Conservation (phyloP, 2,113 vertebrate species). For the Eurypyga helias region DNA sequence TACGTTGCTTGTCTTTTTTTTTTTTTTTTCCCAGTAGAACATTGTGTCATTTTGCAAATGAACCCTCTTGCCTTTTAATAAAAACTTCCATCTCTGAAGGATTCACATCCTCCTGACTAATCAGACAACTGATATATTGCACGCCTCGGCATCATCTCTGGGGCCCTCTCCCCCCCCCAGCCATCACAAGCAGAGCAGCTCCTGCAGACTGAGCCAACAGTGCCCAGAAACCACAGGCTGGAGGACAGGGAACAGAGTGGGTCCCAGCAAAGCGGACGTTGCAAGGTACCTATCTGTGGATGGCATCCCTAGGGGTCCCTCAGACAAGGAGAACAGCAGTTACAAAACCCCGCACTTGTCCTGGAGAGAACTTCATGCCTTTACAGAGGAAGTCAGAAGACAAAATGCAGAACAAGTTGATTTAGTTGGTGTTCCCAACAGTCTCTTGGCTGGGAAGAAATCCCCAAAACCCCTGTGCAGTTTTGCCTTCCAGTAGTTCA, state of each 20-base stretch:
- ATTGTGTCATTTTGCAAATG: neutral
- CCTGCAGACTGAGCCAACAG: neutral
- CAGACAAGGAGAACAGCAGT: accelerated
- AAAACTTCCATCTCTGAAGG: neutral
- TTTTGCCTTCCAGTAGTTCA: neutral
- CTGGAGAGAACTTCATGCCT: neutral
- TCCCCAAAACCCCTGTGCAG: neutral
- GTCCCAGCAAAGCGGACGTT: neutral
- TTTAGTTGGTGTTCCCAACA: neutral
- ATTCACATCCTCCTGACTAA: neutral
- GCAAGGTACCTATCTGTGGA: neutral
- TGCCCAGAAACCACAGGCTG: neutral
- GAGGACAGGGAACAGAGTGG: neutral
- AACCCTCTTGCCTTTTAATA: neutral
- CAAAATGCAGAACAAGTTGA: neutral
- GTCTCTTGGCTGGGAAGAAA: neutral
- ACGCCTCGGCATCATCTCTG: accelerated
- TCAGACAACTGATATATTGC: neutral
- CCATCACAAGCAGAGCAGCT: neutral
- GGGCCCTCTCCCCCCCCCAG: neutral
- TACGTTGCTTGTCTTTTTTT: accelerated
- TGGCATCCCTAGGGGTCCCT: neutral
- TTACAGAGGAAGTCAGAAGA: neutral
- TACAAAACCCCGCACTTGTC: neutral
- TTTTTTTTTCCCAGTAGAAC: neutral